Conservation (phyloP, 2,797 vertebrate species). For the Cheirogaleus major region DNA sequence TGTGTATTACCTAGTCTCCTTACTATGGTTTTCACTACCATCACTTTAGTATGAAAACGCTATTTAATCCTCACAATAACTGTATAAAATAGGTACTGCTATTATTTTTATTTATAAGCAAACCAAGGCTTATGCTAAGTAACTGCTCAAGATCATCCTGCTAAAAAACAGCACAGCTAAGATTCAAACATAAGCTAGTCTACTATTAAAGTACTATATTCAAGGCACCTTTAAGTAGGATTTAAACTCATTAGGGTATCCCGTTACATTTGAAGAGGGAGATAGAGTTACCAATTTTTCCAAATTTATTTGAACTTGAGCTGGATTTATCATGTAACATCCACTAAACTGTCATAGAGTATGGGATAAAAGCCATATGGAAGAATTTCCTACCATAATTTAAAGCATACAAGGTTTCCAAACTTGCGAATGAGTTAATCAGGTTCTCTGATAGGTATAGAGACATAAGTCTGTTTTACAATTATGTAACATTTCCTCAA, state of each 20-base stretch:
- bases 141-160: neutral
- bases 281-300: neutral
- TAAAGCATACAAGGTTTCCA: neutral
- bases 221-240: neutral
- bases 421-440: neutral
- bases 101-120: neutral
- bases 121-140: neutral
- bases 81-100: neutral
- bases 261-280: neutral
- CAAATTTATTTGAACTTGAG: slow-evolving; percentile 15
- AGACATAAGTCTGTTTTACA: neutral
- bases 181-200: neutral
- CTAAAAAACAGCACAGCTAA: neutral
- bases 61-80: neutral
- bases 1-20: neutral
- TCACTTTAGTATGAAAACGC: neutral
- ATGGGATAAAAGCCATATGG: neutral
- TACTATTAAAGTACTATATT: neutral
- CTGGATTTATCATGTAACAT: neutral
- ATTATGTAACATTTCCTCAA: neutral
- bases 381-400: neutral
- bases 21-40: neutral
- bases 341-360: neutral
- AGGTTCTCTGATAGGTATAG: neutral
- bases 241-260: neutral